Percentiles rank a stretch among this genome's conserved stretches.
Evolutionary conservation across 2,797 vertebrate genomes (phyloP).

Genomic region (Atherinosoma microstoma): DNA sequence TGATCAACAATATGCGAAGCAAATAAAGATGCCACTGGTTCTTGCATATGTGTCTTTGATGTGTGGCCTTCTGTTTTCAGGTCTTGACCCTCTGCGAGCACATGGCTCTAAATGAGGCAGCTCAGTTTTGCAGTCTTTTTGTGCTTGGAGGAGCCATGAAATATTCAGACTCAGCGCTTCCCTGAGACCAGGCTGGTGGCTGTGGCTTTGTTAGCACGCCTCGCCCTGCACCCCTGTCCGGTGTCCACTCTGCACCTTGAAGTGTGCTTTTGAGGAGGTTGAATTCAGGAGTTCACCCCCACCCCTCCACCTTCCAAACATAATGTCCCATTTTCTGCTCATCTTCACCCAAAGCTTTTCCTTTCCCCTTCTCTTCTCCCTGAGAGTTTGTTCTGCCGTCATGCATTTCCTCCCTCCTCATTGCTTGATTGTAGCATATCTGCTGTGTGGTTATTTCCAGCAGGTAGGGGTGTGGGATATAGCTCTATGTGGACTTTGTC

Average conservation of each 20-base stretch:
- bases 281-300: slow-evolving; percentile 19
- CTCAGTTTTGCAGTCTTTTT: slow-evolving; percentile 93
- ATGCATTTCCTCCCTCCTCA: slow-evolving; percentile 57
- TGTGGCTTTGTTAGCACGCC: slow-evolving; percentile 92
- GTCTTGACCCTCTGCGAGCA: slow-evolving; percentile 85
- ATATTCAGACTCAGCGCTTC: slow-evolving; percentile 94
- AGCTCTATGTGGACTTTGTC: slow-evolving; percentile 78
- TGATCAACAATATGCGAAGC: slow-evolving; percentile 15
- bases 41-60: slow-evolving; percentile 53
- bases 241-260: slow-evolving; percentile 63
- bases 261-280: slow-evolving; percentile 68
- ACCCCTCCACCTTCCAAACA: slow-evolving; percentile 70
- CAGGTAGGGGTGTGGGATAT: slow-evolving; percentile 77
- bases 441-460: slow-evolving; percentile 76
- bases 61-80: slow-evolving; percentile 78
- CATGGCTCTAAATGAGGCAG: slow-evolving; percentile 87
- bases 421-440: slow-evolving; percentile 62
- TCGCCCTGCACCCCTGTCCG: slow-evolving; percentile 74
- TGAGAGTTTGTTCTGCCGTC: slow-evolving; percentile 37
- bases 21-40: slow-evolving; percentile 14
- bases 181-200: slow-evolving; percentile 94
- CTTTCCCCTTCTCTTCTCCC: slow-evolving; percentile 12
- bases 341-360: slow-evolving; percentile 39
- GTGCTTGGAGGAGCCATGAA: slow-evolving; percentile 96
- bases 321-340: slow-evolving; percentile 80